Percentiles rank a stretch among this genome's conserved stretches.
Conservation (phyloP, 2,888 invertebrate species). For the Salpingus planirostris region DNA sequence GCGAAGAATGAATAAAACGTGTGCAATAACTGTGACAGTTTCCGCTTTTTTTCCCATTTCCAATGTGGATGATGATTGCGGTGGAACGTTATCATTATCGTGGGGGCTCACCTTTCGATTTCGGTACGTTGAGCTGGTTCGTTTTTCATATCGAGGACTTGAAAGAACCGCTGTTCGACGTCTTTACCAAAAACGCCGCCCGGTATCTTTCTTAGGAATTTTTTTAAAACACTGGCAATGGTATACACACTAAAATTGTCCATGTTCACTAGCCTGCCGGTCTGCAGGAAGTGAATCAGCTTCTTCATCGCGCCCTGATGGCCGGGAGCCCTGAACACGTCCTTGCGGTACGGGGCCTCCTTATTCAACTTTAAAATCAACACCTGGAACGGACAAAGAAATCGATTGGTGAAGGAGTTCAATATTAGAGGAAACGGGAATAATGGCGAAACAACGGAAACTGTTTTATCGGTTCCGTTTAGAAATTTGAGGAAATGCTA, state of each 20-base stretch:
- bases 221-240: conserved; percentile 95
- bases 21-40: too few species aligned
- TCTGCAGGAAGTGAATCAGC: conserved; percentile 82
- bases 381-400: conserved; percentile 49
- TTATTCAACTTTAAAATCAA: conserved; percentile 88
- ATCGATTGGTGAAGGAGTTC: too few species aligned
- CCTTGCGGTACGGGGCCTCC: conserved; percentile 86
- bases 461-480: too few species aligned
- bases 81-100: too few species aligned
- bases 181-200: conserved; percentile 92
- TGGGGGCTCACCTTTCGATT: conserved; percentile 83
- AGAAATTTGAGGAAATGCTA: too few species aligned
- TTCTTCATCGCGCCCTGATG: conserved; percentile 94
- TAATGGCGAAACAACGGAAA: too few species aligned
- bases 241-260: conserved; percentile 96
- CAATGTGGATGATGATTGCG: neutral
- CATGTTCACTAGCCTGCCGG: conserved; percentile 82
- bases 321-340: conserved; percentile 91
- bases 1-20: too few species aligned
- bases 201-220: conserved; percentile 93
- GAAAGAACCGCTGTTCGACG: conserved; percentile 83
- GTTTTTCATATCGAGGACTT: conserved; percentile 75
- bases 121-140: conserved; percentile 80
- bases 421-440: too few species aligned
- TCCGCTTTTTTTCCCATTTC: neutral